phyloP scores from a whole-genome alignment of 2,113 vertebrate genomes.

The Ornithorhynchus anatinus region DNA sequence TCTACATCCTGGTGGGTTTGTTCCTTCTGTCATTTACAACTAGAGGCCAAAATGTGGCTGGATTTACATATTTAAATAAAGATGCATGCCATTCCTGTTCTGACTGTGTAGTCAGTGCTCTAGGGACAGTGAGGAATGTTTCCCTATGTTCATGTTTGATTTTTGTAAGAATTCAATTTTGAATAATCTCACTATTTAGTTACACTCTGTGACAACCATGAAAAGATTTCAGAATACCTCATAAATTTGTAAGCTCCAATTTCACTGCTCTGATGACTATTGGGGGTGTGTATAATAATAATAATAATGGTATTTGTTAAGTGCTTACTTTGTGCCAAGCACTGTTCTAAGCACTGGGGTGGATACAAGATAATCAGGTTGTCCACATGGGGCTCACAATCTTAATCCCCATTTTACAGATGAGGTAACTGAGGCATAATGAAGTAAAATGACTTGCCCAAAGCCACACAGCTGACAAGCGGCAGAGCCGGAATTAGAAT shows the following conservation, averaged over 20 bases:
- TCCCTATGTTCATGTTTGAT: background rate
- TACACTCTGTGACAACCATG: background rate
- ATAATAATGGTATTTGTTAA: too few species aligned
- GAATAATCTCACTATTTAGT: conserved; percentile 6
- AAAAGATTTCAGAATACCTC: background rate
- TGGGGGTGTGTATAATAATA: too few species aligned
- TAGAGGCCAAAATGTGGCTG: background rate
- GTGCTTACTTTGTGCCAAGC: too few species aligned
- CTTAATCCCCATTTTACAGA: too few species aligned
- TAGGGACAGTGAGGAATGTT: conserved; percentile 21
- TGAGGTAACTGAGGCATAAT: too few species aligned
- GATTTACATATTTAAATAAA: background rate
- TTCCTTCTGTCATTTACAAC: background rate
- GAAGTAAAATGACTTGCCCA: too few species aligned
- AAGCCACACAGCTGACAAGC: too few species aligned
- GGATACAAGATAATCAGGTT: too few species aligned
- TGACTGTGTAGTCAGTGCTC: conserved; percentile 18
- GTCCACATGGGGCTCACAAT: too few species aligned
- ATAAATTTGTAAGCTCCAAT: background rate
- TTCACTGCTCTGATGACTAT: background rate
- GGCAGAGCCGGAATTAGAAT: too few species aligned
- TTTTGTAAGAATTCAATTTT: background rate
- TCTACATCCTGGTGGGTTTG: background rate
- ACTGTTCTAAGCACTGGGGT: too few species aligned
- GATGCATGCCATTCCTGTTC: conserved; percentile 6